Conservation (phyloP, 2,888 invertebrate species). For the Pachydiplax longipennis region DNA sequence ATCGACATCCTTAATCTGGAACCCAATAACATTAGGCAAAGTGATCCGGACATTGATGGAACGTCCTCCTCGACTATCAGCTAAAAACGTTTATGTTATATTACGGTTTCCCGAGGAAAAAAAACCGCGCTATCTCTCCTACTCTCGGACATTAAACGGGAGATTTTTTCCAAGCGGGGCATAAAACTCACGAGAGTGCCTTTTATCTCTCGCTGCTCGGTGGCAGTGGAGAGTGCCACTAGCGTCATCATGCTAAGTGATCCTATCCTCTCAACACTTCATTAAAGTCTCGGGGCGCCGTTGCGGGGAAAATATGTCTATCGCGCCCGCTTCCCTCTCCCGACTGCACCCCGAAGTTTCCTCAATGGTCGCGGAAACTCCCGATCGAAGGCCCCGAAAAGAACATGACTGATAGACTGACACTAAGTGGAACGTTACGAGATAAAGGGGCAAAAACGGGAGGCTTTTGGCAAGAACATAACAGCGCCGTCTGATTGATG, state of each 20-base stretch:
- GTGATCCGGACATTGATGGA: neutral
- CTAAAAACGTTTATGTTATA: neutral
- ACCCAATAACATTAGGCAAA: neutral
- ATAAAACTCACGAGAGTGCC: neutral
- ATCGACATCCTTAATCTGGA: neutral
- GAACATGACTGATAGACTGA: neutral
- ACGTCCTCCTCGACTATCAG: neutral
- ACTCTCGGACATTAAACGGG: neutral
- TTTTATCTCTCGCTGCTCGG: neutral
- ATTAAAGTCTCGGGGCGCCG: neutral
- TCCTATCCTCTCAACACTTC: slow-evolving; percentile 25
- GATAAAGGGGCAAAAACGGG: neutral
- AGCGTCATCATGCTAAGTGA: slow-evolving; percentile 32
- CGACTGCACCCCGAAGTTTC: neutral
- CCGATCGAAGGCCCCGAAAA: neutral
- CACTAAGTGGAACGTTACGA: neutral
- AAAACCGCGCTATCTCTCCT: neutral
- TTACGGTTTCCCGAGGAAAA: neutral
- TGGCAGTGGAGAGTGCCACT: slow-evolving; percentile 6
- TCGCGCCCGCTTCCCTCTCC: neutral
- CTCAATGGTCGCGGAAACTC: neutral
- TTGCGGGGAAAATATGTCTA: neutral
- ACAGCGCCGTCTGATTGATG: slow-evolving; percentile 14
- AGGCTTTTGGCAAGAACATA: neutral
- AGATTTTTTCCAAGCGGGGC: neutral